Evolutionary conservation across 2,113 vertebrate species (phyloP).

Genomic region (Podarcis cretensis): DNA sequence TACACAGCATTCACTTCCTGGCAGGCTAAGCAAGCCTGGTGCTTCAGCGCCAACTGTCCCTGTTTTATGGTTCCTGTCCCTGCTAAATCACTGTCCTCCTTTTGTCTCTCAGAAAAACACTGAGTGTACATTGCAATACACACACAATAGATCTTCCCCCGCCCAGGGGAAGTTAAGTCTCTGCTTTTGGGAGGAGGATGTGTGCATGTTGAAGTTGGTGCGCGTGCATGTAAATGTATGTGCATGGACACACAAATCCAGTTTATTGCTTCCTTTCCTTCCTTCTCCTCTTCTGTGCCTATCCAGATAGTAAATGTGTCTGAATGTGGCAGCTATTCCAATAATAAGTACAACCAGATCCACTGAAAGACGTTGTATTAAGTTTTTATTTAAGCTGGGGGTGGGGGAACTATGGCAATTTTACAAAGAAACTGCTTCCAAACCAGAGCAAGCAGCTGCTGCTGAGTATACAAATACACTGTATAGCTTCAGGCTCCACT

Average conservation of each 20-base stretch:
- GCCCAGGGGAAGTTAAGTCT: background rate
- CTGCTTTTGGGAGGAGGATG: background rate
- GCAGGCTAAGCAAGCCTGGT: background rate
- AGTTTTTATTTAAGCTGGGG: background rate
- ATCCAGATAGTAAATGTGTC: background rate
- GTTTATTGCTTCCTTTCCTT: constrained; percentile 5
- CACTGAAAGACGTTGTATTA: background rate
- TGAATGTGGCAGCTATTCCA: constrained; percentile 1
- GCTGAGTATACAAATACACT: background rate
- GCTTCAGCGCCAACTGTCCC: background rate
- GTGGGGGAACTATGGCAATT: background rate
- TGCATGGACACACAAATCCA: background rate
- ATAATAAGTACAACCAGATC: constrained; percentile 3
- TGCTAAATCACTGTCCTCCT: background rate
- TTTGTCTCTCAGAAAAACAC: background rate
- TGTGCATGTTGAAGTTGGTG: background rate
- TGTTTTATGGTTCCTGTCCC: constrained; percentile 19
- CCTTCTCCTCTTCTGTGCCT: background rate
- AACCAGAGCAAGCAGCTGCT: background rate
- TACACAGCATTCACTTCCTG: background rate
- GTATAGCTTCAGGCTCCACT: background rate
- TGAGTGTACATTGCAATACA: background rate
- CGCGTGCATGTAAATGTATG: background rate
- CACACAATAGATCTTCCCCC: background rate
- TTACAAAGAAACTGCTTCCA: background rate